Evolutionary conservation across 2,113 vertebrate species (phyloP).

Genomic region (Megaceryle maxima): DNA sequence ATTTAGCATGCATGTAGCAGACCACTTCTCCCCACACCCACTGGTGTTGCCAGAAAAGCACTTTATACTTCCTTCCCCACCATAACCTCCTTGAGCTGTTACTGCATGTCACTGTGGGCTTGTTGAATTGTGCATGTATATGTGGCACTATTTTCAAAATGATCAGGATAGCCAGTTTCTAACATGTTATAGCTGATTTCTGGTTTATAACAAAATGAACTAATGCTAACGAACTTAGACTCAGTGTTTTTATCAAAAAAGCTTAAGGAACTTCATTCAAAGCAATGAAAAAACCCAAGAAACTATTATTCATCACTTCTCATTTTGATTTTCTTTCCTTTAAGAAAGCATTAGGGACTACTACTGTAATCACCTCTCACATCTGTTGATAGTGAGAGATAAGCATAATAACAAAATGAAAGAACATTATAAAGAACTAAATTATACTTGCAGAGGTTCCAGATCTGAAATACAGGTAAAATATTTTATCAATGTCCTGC

Average conservation of each 20-base stretch:
- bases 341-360: neutral
- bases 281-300: neutral
- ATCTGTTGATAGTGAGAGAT: neutral
- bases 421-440: neutral
- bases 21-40: constrained; percentile 37
- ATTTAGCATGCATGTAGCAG: constrained; percentile 76
- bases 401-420: neutral
- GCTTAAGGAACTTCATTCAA: neutral
- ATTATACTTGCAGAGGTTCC: neutral
- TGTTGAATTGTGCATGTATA: constrained; percentile 75
- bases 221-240: constrained; percentile 22
- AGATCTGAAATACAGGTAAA: neutral
- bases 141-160: constrained; percentile 60
- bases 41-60: constrained; percentile 56
- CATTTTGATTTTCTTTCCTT: neutral
- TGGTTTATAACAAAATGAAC: neutral
- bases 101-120: constrained; percentile 78
- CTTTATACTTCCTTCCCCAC: constrained; percentile 45
- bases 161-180: constrained; percentile 39
- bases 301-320: neutral
- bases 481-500: neutral
- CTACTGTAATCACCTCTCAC: neutral
- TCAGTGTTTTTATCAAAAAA: neutral
- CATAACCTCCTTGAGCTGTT: constrained; percentile 61
- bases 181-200: neutral